phyloP scores from a whole-genome alignment of 2,113 vertebrate genomes.

The Canis aureus region DNA sequence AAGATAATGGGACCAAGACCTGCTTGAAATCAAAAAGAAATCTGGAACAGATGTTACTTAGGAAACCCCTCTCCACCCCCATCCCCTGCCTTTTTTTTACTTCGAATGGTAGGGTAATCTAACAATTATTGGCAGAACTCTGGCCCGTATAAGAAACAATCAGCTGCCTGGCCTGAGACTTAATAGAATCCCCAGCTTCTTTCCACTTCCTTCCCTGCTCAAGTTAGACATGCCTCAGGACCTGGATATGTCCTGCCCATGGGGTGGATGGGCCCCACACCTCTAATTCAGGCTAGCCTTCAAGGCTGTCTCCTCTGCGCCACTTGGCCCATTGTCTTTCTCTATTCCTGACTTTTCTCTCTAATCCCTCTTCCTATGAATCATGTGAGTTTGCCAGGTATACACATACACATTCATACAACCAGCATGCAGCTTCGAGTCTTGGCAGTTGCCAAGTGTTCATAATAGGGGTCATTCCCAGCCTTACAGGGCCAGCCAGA shows the following conservation, averaged over 20 bases:
- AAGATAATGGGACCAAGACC: conserved; percentile 76
- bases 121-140: conserved; percentile 77
- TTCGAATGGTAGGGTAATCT: conserved; percentile 66
- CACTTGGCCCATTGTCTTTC: neutral
- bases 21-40: conserved; percentile 80
- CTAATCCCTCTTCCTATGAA: neutral
- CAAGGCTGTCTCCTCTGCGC: neutral
- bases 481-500: neutral
- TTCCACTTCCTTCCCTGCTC: conserved; percentile 55
- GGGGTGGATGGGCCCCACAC: neutral
- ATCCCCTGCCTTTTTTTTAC: conserved; percentile 32
- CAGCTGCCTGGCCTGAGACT: conserved; percentile 55
- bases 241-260: neutral
- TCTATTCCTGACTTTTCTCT: neutral
- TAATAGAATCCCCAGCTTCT: conserved; percentile 69
- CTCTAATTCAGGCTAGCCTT: neutral
- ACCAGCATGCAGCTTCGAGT: neutral
- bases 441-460: neutral
- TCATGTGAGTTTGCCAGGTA: neutral
- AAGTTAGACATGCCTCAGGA: neutral
- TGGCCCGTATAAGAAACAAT: conserved; percentile 82
- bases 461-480: neutral
- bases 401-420: neutral
- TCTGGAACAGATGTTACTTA: conserved; percentile 85
- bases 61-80: conserved; percentile 7